Evolutionary conservation across 2,888 invertebrate species (phyloP).

Genomic region (Agrypnus murinus): DNA sequence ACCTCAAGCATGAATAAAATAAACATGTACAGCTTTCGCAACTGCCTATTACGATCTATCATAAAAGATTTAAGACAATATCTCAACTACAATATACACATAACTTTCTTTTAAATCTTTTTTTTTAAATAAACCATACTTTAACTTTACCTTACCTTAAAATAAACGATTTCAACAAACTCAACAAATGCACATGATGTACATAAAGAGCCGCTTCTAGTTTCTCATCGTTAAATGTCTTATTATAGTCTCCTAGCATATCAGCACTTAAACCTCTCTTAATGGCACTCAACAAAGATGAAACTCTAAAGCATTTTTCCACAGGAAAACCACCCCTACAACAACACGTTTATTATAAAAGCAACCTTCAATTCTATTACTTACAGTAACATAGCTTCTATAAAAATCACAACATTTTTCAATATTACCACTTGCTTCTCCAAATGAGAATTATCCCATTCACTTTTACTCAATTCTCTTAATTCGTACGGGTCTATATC

Average conservation of each 20-base stretch:
- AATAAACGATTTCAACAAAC: constrained; percentile 53
- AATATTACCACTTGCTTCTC: constrained; percentile 33
- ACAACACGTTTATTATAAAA: constrained; percentile 18
- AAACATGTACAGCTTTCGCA: too few species aligned
- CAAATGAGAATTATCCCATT: not conserved
- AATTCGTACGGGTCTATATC: constrained; percentile 37
- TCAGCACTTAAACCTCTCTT: constrained; percentile 48
- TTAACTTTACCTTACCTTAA: constrained; percentile 45
- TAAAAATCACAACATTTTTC: constrained; percentile 49
- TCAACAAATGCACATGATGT: constrained; percentile 52
- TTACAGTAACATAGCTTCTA: constrained; percentile 54
- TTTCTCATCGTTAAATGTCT: constrained; percentile 11
- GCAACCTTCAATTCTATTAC: constrained; percentile 2
- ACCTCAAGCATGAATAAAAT: too few species aligned
- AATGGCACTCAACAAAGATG: constrained; percentile 45
- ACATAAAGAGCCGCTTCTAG: constrained; percentile 31
- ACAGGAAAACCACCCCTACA: constrained; percentile 49
- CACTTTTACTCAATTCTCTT: constrained; percentile 13
- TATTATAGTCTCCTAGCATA: not conserved
- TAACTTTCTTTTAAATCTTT: too few species aligned
- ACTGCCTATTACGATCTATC: too few species aligned
- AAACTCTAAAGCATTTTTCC: constrained; percentile 41
- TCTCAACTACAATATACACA: too few species aligned
- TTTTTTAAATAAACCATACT: not conserved
- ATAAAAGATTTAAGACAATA: too few species aligned